These are phyloP conservation scores for Pluvianellus socialis DNA, from an alignment of 2,113 vertebrate genomes.

Conservation along the genomic window DNA sequence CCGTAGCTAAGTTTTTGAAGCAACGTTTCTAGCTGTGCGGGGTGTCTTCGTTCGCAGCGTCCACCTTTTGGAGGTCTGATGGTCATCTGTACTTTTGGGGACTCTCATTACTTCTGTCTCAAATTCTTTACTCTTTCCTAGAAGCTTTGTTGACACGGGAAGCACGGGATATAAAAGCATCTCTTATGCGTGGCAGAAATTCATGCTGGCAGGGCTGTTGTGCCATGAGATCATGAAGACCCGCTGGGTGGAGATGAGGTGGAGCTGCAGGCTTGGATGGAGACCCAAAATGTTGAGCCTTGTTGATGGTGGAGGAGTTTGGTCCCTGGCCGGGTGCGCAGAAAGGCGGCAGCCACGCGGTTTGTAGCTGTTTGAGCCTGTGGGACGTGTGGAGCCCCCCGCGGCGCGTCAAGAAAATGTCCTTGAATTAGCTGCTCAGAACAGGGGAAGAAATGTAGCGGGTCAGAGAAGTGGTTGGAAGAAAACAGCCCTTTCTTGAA, in stretches of 20 bases:
- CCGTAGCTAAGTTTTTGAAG: background rate
- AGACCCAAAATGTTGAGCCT: background rate
- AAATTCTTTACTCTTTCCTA: background rate
- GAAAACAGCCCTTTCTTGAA: background rate
- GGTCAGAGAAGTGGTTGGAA: background rate
- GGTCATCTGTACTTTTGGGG: background rate
- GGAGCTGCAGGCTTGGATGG: background rate
- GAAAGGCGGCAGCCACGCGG: accelerated
- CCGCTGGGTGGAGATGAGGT: background rate
- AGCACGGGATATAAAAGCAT: background rate
- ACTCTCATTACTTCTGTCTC: background rate
- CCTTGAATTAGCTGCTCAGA: background rate
- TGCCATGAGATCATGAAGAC: background rate
- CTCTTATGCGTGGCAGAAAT: background rate
- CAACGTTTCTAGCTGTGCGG: background rate
- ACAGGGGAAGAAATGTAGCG: background rate
- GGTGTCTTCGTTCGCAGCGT: background rate
- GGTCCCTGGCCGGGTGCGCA: accelerated
- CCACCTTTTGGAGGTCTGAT: background rate
- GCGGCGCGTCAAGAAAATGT: accelerated
- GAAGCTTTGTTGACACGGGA: background rate
- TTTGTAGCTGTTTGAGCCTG: background rate
- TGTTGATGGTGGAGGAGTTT: background rate
- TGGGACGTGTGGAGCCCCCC: background rate
- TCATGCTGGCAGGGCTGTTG: background rate